Evolutionary conservation across 2,797 vertebrate species (phyloP), one percentile per base, ranked within the genome.

Genomic region (Spatula versicolor): DNA sequence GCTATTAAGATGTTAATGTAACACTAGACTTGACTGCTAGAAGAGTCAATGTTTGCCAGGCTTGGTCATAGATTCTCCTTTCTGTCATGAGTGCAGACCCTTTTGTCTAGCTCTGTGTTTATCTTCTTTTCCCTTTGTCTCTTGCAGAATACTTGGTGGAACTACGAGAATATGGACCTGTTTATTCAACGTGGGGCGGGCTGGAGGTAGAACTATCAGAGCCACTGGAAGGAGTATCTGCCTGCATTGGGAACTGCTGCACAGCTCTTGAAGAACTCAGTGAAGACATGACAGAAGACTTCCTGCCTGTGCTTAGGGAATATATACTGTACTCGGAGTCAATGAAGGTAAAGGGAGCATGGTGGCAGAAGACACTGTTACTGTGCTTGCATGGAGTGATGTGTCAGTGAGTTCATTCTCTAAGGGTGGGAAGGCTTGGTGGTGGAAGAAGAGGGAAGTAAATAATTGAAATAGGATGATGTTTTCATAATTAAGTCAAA

Each of bases 301-400:
- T 99, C 78, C 97, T 99, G 62, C 99, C 99, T 6, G 99, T 99
- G 4, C 98, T 99, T 68, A 97, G 99, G 96, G 99, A 99, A 91
- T 99, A 99, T 45, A 97, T 99, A 52, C 97, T 99, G 68, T 99
- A 99, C 96, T 98, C 99, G 0, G 99, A 99, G 77, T 99, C 99
- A 23, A 99, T 99, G 99, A 99, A 99, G 99, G 99, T 99, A 95
- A 97, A 87, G 55, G 55, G 58, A 75, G 16, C 18, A 13, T 21
- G 67, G 37, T 69, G 37, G 19, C 67, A 73, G 33, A 59, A 77
- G 43, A 13, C 1, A 1, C 13, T 60, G 18, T 43, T 0, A 1
- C 25, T 63, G 12, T 56, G 14, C 72, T 85, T 86, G 13, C 13
- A 12, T 86, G 25, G 15, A 79, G 58, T 66, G n/a, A 17, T 71